Evolutionary conservation across 2,888 invertebrate species (phyloP).

Genomic region (Tenodera sinensis): DNA sequence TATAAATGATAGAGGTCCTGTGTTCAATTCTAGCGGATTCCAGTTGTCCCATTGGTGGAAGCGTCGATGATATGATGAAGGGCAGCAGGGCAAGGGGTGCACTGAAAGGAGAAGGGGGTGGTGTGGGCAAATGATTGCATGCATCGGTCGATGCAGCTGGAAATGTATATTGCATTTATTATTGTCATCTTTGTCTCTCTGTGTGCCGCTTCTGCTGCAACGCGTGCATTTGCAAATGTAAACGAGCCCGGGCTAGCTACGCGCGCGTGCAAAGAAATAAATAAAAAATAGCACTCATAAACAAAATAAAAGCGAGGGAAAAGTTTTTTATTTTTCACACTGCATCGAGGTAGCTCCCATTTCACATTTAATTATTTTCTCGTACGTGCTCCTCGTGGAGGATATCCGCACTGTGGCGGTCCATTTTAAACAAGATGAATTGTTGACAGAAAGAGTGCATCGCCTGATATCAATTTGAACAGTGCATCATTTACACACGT

Average conservation of each 20-base stretch:
- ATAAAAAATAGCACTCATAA: not conserved
- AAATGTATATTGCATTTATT: constrained; percentile 19
- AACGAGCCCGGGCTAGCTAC: not conserved
- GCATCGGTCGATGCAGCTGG: constrained; percentile 20
- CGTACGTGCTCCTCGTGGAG: not conserved
- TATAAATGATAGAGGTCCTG: not conserved
- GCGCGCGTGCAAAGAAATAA: not conserved
- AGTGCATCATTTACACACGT: no score
- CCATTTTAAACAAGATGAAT: no score
- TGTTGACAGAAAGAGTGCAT: no score
- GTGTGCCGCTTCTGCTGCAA: not conserved
- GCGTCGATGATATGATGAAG: constrained; percentile 10
- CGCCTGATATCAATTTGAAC: no score
- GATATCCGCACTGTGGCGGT: not conserved
- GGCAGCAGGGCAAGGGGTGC: not conserved
- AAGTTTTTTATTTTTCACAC: not conserved
- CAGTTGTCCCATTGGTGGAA: constrained; percentile 11
- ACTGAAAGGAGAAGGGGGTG: not conserved
- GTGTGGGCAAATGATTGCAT: constrained; percentile 12
- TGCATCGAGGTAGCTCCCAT: not conserved
- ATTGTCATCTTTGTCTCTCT: not conserved
- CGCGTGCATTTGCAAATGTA: not conserved
- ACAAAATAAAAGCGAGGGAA: not conserved
- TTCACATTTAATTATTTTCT: not conserved
- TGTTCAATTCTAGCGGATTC: not conserved